Conservation (phyloP, 2,888 invertebrate species). For the Oscheius sp. region DNA sequence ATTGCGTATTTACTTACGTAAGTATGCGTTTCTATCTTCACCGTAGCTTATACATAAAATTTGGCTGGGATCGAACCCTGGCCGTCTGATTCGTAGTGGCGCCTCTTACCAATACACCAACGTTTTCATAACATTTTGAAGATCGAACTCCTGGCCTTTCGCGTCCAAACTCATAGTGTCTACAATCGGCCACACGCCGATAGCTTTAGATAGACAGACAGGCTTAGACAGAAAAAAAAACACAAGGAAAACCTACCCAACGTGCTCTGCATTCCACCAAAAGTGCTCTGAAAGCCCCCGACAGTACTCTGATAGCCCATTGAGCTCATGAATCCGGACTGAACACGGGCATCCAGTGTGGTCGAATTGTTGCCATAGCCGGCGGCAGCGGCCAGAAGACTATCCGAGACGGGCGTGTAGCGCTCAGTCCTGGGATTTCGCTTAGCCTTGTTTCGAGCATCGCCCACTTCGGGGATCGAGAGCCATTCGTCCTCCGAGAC, state of each 20-base stretch:
- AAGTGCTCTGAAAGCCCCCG: conserved; percentile 76
- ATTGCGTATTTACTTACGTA: too few species aligned
- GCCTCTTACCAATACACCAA: too few species aligned
- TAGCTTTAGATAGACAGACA: too few species aligned
- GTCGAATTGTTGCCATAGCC: conserved; percentile 77
- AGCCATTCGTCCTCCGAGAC: conserved; percentile 92
- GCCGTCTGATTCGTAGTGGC: too few species aligned
- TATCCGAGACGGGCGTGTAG: conserved; percentile 96
- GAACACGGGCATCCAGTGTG: conserved; percentile 82
- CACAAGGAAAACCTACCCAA: conserved; percentile 18
- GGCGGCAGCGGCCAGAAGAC: conserved; percentile 88
- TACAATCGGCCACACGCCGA: too few species aligned
- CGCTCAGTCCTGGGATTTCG: conserved; percentile 93
- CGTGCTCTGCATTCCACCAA: conserved; percentile 42
- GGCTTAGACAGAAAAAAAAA: neutral
- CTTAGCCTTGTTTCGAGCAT: conserved; percentile 94
- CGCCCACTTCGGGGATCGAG: conserved; percentile 98
- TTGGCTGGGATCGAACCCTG: too few species aligned
- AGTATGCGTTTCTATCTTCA: too few species aligned
- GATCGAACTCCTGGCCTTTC: too few species aligned
- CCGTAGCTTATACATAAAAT: too few species aligned
- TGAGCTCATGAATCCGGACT: conserved; percentile 60
- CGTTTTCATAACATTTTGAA: too few species aligned
- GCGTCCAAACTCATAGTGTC: too few species aligned
- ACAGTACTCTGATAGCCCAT: conserved; percentile 43